phyloP scores from a whole-genome alignment of 2,888 invertebrate genomes.

The Ectemnius continuus region DNA sequence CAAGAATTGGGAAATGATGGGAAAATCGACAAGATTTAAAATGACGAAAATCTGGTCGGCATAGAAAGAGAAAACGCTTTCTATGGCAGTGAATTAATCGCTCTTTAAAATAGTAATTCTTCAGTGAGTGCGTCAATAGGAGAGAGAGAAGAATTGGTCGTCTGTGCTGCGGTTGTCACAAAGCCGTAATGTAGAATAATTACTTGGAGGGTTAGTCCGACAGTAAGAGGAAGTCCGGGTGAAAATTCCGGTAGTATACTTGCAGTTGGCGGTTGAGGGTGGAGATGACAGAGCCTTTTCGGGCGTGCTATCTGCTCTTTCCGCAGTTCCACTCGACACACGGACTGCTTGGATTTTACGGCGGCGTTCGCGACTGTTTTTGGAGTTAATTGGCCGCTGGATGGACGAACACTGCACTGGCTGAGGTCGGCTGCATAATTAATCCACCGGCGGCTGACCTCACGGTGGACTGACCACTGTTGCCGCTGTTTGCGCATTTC shows the following conservation, averaged over 20 bases:
- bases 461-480: slow-evolving; percentile 59
- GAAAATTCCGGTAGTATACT: slow-evolving; percentile 18
- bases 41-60: no score
- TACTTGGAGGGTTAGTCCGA: no score
- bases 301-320: neutral
- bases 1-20: no score
- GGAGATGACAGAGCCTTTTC: neutral
- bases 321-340: slow-evolving; percentile 18
- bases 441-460: slow-evolving; percentile 72
- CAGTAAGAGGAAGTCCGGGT: neutral
- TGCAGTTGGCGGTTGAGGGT: slow-evolving; percentile 25
- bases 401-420: slow-evolving; percentile 59
- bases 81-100: no score
- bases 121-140: no score
- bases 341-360: slow-evolving; percentile 61
- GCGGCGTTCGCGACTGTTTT: slow-evolving; percentile 62
- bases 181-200: no score
- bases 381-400: slow-evolving; percentile 72
- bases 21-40: no score
- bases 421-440: slow-evolving; percentile 73
- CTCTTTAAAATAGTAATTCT: no score
- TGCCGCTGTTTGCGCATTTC: slow-evolving; percentile 63
- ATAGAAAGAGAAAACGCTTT: no score
- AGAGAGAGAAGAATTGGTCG: no score
- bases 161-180: no score